These are phyloP conservation scores for Sericinus montela DNA, from an alignment of 2,888 invertebrate species.

Conservation along the genomic window DNA sequence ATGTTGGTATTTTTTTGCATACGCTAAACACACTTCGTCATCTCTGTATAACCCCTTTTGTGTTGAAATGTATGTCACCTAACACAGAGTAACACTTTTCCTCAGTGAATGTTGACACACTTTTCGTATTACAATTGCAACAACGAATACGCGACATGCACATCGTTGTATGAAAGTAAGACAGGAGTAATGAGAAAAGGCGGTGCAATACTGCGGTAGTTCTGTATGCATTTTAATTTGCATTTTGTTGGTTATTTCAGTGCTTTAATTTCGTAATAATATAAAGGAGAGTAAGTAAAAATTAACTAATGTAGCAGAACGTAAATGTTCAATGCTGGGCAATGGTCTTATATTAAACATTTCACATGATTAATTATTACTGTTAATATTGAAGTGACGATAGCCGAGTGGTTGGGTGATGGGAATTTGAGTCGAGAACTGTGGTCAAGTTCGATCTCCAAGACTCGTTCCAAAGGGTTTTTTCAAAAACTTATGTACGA, in stretches of 20 bases:
- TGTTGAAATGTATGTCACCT: slow-evolving; percentile 15
- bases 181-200: slow-evolving; percentile 17
- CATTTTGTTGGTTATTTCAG: background rate
- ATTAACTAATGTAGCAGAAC: too few relatives aligned
- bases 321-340: too few relatives aligned
- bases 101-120: slow-evolving; percentile 9
- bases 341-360: too few relatives aligned
- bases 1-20: too few relatives aligned
- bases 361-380: too few relatives aligned
- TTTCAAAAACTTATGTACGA: too few relatives aligned
- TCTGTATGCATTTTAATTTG: slow-evolving; percentile 2
- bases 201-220: background rate
- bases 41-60: slow-evolving; percentile 7
- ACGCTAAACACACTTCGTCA: background rate
- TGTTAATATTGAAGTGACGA: too few relatives aligned
- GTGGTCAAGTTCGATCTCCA: too few relatives aligned
- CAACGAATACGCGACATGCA: background rate
- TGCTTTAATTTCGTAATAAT: background rate
- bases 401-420: too few relatives aligned
- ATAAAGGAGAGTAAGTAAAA: too few relatives aligned
- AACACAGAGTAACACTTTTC: slow-evolving; percentile 7
- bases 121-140: slow-evolving; percentile 8
- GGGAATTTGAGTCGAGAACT: too few relatives aligned
- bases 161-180: slow-evolving; percentile 1
- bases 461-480: too few relatives aligned